A percentile compares a stretch with the other conserved stretches of the same genome.
phyloP scores from a whole-genome alignment of 2,888 invertebrate species.

The Sarcophaga subvicina region DNA sequence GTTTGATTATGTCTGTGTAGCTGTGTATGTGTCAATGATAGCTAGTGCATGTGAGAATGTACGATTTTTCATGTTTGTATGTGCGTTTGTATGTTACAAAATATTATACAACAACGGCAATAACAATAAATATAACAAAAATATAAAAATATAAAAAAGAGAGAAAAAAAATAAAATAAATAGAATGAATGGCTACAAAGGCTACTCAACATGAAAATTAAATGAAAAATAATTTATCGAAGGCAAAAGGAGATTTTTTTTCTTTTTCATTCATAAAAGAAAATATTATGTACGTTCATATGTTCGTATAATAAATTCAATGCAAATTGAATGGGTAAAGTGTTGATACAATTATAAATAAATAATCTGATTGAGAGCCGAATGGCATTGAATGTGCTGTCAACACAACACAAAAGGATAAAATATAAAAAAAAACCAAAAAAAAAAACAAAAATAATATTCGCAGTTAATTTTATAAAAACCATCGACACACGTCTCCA shows the following conservation, averaged over 20 bases:
- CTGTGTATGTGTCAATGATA: neutral
- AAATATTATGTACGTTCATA: too few species aligned
- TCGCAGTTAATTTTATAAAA: neutral
- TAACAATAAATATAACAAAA: neutral
- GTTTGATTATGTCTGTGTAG: neutral
- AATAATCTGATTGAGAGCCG: conserved; percentile 7
- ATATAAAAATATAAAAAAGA: conserved; percentile 4
- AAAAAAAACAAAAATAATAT: neutral
- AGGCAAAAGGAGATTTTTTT: neutral
- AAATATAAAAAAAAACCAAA: neutral
- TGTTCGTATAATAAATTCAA: neutral
- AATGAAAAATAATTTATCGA: neutral
- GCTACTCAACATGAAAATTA: neutral
- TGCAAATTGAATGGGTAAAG: conserved; percentile 28
- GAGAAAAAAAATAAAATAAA: neutral
- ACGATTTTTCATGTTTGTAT: conserved; percentile 9
- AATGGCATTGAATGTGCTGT: conserved; percentile 46
- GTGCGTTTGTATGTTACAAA: conserved; percentile 38
- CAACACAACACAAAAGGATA: conserved; percentile 42
- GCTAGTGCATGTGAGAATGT: conserved; percentile 16
- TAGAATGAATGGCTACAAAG: neutral
- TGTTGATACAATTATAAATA: conserved; percentile 31
- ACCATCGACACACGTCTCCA: neutral
- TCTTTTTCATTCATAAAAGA: neutral
- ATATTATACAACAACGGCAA: conserved; percentile 39